Evolutionary conservation across 1,140 invertebrate species (phyloP), one percentile per base, ranked within the genome.

Genomic region (Plectrocnemia conspersa): DNA sequence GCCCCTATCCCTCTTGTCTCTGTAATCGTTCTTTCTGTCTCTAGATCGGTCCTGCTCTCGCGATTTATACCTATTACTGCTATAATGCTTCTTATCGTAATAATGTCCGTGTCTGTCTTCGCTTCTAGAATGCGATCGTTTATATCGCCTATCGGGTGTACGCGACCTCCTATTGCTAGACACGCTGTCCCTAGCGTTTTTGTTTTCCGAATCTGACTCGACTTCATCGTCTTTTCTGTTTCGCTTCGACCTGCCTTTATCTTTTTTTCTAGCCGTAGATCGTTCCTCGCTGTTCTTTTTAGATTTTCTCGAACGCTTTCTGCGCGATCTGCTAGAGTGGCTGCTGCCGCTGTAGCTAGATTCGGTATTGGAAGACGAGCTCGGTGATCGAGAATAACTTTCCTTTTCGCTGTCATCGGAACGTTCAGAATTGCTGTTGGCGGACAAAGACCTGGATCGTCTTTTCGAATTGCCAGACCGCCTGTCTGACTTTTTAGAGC

Each of bases 221-320:
- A 38, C 35, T 10, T 21, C 32, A 29, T 52, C 33, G 11, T 48
- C 36, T 54, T 18, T 38, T 15, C 52, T 50, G n/a, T 53, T 46
- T 6, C 38, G 52, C 10, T 41, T 57, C 19, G 50, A 50, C 54
- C 50, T 61, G n/a, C 19, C 24, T 27, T 54, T 54, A 13, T 55
- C 49, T 38, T 52, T 56, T 54, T 50, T 59, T 0, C 52, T 50
- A 29, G 27, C 40, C 46, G 49, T 61, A 1, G 23, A 18, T 32
- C 50, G 53, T 18, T 61, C 59, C 23, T 52, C 54, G 19, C 50
- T 56, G 11, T 54, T 61, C 24, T 50, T 61, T 45, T 60, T 60
- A 2, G 19, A 22, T 58, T 56, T 40, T 23, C 38, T 55, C 6
- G 22, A 5, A 36, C 35, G 16, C 27, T 48, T 53, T 40, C 45